A percentile compares a stretch with the other conserved stretches of the same genome.
These are phyloP conservation scores for Oceanodroma leucorhoa DNA, from an alignment of 2,797 vertebrate species.

Conservation along the genomic window DNA sequence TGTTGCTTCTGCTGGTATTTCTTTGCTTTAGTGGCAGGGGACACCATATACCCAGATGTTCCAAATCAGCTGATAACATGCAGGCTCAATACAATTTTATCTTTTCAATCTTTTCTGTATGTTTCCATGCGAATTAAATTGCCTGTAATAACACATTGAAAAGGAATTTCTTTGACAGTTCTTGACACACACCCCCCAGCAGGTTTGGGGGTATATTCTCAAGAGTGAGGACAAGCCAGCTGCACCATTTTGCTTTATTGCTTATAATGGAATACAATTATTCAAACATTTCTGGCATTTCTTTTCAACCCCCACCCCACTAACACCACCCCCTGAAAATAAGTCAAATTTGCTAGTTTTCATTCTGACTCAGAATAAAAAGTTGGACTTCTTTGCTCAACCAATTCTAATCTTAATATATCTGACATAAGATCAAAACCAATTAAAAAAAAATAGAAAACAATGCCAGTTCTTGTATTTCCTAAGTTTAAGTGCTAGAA, in stretches of 20 bases:
- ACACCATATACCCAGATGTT: not conserved
- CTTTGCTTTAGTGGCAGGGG: not conserved
- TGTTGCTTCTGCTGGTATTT: not conserved
- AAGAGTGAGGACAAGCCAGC: not conserved
- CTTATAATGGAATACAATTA: not conserved
- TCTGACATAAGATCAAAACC: not conserved
- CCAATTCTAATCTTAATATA: not conserved
- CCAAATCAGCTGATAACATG: not conserved
- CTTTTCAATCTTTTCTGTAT: not conserved
- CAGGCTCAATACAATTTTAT: not conserved
- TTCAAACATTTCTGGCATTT: not conserved
- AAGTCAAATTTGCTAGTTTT: not conserved
- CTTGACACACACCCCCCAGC: not conserved
- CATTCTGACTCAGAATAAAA: not conserved
- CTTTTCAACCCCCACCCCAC: not conserved
- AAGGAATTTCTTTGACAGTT: not conserved
- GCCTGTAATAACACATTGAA: not conserved
- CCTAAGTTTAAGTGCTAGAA: not conserved
- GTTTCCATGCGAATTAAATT: not conserved
- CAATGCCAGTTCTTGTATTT: not conserved
- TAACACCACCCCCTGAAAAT: not conserved
- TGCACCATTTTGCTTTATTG: not conserved
- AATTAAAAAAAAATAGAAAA: not conserved
- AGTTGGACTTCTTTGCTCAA: not conserved
- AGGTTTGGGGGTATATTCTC: not conserved